Conservation (phyloP, 2,113 vertebrate species). For the Chiloscyllium plagiosum region DNA sequence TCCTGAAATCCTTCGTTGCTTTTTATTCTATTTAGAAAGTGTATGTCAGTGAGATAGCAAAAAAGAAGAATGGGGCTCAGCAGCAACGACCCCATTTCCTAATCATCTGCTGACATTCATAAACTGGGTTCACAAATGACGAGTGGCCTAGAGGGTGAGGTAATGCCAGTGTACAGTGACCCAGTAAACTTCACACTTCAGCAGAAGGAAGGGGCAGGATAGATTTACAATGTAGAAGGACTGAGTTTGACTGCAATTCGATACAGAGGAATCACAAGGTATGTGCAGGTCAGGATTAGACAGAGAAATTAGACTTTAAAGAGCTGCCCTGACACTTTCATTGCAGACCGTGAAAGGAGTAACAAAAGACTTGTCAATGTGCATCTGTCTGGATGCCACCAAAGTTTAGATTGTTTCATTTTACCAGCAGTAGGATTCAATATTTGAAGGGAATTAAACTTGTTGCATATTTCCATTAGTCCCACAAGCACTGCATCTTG, state of each 20-base stretch:
- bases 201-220: no score
- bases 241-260: background rate
- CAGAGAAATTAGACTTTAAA: background rate
- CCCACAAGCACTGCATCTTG: background rate
- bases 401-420: background rate
- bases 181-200: no score
- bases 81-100: background rate
- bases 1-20: no score
- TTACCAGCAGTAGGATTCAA: background rate
- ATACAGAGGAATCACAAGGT: background rate
- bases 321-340: background rate
- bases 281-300: background rate
- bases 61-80: background rate
- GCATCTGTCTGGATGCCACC: background rate
- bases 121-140: background rate
- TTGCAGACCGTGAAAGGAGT: background rate
- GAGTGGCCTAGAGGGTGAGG: no score
- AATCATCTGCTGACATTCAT: background rate
- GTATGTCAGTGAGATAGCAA: background rate
- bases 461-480: background rate
- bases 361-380: background rate
- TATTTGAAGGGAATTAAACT: background rate
- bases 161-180: no score
- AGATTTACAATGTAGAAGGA: no score
- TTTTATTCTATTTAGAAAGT: background rate